Evolutionary conservation across 2,888 invertebrate genomes (phyloP), one percentile per base, ranked within the genome.

Genomic region (Alloplasta piceator): DNA sequence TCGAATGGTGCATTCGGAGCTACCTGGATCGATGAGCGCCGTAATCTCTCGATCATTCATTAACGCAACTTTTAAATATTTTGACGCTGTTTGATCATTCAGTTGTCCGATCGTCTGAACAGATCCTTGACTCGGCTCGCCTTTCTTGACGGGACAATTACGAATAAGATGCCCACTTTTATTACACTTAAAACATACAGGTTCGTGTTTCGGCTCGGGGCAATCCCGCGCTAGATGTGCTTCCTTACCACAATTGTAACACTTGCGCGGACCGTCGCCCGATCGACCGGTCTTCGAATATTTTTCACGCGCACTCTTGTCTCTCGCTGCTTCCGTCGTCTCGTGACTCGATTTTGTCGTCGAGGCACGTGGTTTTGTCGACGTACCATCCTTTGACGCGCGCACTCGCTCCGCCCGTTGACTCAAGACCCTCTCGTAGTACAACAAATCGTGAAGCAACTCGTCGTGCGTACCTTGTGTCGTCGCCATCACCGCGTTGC

Each of bases 1-100:
- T 4, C 70, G 68, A 0, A 80, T 26, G 0, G 48, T 64, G 10
- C 76, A 77, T 4, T 77, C 76, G 64, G n/a, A n/a, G n/a, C n/a
- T n/a, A n/a, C n/a, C n/a, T n/a, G n/a, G n/a, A n/a, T n/a, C n/a
- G n/a, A n/a, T n/a, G 4, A 77, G 64, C 1, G 38, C 46, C 4
- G n/a, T 43, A 1, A 77, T 46, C 4, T 38, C n/a, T 2, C 70
- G 56, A 12, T 58, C 64, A 5, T 70, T 50, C 4, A 55, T 43
- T 6, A 0, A 0, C 0, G 16, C 63, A 0, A 7, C 0, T 26
- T 77, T 77, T 0, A 77, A 0, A 6, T 77, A 70, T 0, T 77
- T 77, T 0, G 16, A 6, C 0, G 56, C 48, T 0, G 70, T 9
- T 2, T 12, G 14, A 14, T 77, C 64, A 36, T 7, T 5, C 6